Conservation (phyloP, 2,113 vertebrate species). For the Gymnocephalus cernua region DNA sequence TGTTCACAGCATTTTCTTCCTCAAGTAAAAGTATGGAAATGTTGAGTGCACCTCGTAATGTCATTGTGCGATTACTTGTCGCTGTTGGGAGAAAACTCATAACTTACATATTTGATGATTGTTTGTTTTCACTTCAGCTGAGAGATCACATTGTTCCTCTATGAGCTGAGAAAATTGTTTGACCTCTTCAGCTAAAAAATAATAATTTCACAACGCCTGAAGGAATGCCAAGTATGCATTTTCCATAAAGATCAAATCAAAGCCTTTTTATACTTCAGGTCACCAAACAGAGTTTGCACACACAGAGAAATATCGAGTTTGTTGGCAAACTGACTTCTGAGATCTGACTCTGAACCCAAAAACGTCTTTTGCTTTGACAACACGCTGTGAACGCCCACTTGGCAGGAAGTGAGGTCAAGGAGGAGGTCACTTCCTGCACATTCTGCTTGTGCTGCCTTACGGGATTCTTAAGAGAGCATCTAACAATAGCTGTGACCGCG, state of each 20-base stretch:
- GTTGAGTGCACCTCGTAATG: not conserved
- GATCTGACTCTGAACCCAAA: not conserved
- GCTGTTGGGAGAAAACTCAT: conserved; percentile 22
- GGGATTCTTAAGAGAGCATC: conserved; percentile 13
- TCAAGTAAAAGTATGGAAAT: not conserved
- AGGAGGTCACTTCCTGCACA: conserved; percentile 70
- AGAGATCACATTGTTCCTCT: conserved; percentile 23
- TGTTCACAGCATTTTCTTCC: not conserved
- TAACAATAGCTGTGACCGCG: conserved; percentile 60
- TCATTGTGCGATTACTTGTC: conserved; percentile 1
- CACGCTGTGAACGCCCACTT: not conserved
- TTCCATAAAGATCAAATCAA: not conserved
- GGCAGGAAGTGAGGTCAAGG: conserved; percentile 66
- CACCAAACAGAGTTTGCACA: not conserved
- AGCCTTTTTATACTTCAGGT: not conserved
- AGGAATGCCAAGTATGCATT: conserved; percentile 24
- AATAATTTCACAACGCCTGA: not conserved
- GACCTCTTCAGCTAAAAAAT: conserved; percentile 12
- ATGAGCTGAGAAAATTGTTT: conserved; percentile 16
- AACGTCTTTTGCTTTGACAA: conserved; percentile 34
- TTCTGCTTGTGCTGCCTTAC: conserved; percentile 37
- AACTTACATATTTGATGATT: conserved; percentile 33
- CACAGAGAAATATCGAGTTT: not conserved
- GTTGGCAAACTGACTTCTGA: not conserved
- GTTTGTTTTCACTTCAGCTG: conserved; percentile 34